phyloP scores from a whole-genome alignment of 2,113 vertebrate species.

The Malurus alboscapulatus region DNA sequence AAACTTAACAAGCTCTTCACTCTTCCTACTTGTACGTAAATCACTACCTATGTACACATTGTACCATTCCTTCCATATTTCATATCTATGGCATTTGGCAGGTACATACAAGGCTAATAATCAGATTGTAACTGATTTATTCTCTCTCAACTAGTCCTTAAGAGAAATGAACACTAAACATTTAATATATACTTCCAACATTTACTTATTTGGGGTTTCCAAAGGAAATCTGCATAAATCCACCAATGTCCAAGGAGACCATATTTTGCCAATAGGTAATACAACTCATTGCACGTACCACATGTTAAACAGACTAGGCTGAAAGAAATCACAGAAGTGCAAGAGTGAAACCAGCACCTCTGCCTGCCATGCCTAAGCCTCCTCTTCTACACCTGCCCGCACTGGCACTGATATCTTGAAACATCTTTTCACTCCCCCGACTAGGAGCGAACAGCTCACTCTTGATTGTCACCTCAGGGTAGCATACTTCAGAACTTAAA shows the following conservation, averaged over 20 bases:
- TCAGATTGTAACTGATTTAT: background rate
- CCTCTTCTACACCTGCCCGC: background rate
- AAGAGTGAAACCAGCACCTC: background rate
- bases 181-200: background rate
- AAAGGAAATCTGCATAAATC: background rate
- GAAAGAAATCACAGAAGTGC: background rate
- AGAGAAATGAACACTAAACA: background rate
- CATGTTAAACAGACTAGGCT: background rate
- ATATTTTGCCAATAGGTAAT: background rate
- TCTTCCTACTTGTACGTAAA: background rate
- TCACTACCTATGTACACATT: background rate
- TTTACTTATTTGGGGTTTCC: background rate
- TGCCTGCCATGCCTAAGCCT: background rate
- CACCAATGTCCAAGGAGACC: background rate
- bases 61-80: background rate
- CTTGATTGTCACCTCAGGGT: background rate
- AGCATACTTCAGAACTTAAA: background rate
- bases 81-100: background rate
- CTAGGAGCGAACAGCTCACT: background rate
- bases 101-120: background rate
- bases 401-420: rapidly evolving
- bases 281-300: background rate
- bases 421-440: background rate
- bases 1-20: background rate
- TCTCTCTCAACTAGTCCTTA: background rate